phyloP scores from a whole-genome alignment of 37 sponge, comb jelly and placozoan genomes.

The Chondrilla cf. caribensis region DNA sequence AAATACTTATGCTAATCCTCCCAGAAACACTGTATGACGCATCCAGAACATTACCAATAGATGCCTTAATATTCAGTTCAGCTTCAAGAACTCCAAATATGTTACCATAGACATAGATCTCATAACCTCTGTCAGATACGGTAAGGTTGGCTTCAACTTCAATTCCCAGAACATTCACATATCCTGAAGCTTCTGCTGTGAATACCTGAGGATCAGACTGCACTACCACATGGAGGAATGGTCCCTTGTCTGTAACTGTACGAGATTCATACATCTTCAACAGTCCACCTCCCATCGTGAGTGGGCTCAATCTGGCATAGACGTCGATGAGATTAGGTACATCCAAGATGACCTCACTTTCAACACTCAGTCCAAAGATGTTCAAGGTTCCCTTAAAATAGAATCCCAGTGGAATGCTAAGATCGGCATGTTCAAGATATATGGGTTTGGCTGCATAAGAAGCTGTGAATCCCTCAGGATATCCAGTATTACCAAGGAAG shows the following conservation, averaged over 20 bases:
- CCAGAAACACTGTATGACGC: conserved; percentile 8
- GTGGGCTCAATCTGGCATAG: neutral
- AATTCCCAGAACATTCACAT: conserved; percentile 23
- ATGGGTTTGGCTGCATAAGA: conserved; percentile 15
- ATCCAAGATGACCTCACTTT: conserved; percentile 13
- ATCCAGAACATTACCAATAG: neutral
- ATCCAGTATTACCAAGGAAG: conserved; percentile 31
- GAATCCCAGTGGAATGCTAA: conserved; percentile 26
- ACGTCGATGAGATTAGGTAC: conserved; percentile 6
- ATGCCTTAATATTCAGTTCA: neutral
- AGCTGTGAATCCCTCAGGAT: conserved; percentile 20
- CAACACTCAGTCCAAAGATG: conserved; percentile 27
- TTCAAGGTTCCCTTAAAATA: conserved; percentile 35
- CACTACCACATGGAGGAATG: conserved; percentile 12
- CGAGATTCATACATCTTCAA: conserved; percentile 30
- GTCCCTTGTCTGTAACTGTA: conserved; percentile 3
- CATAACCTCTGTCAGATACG: conserved; percentile 1
- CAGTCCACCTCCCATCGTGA: conserved; percentile 12
- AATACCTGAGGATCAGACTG: neutral
- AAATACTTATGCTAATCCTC: neutral
- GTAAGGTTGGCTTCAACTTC: conserved; percentile 10
- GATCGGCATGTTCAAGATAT: neutral
- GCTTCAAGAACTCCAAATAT: conserved; percentile 13
- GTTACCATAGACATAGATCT: conserved; percentile 4
- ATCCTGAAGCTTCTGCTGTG: conserved; percentile 8